Conservation (phyloP, 2,113 vertebrate genomes). For the Pogonocichla stellata region DNA sequence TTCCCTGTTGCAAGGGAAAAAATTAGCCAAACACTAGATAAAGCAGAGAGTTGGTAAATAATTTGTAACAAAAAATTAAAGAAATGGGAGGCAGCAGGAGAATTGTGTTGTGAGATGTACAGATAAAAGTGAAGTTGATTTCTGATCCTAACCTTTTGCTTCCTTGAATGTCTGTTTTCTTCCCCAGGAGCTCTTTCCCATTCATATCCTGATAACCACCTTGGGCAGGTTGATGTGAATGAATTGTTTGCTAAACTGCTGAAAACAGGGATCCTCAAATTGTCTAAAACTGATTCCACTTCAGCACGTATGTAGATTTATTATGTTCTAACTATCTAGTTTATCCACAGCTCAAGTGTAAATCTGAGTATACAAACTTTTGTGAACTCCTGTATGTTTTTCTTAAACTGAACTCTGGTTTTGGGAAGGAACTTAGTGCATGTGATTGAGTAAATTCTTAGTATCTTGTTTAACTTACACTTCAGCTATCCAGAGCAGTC, state of each 20-base stretch:
- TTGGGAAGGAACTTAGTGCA: neutral
- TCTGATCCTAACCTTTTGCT: neutral
- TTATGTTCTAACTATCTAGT: neutral
- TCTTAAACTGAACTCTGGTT: neutral
- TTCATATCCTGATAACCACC: constrained; percentile 89
- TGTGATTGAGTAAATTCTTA: neutral
- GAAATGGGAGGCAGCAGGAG: neutral
- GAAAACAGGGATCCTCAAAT: constrained; percentile 90
- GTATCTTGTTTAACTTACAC: neutral
- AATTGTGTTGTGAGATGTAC: neutral
- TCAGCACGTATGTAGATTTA: constrained; percentile 66
- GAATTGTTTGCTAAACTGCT: constrained; percentile 92
- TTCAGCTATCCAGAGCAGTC: neutral
- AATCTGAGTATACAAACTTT: neutral
- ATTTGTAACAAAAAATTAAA: neutral
- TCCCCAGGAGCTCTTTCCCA: constrained; percentile 67
- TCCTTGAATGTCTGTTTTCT: neutral
- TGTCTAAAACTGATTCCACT: constrained; percentile 75
- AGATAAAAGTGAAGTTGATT: neutral
- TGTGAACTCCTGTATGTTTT: neutral
- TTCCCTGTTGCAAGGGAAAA: neutral
- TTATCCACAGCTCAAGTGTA: neutral
- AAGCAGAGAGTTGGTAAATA: neutral
- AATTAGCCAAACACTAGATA: neutral
- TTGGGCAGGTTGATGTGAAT: constrained; percentile 95